phyloP scores from a whole-genome alignment of 2,797 vertebrate species.

The Micrastur ruficollis region DNA sequence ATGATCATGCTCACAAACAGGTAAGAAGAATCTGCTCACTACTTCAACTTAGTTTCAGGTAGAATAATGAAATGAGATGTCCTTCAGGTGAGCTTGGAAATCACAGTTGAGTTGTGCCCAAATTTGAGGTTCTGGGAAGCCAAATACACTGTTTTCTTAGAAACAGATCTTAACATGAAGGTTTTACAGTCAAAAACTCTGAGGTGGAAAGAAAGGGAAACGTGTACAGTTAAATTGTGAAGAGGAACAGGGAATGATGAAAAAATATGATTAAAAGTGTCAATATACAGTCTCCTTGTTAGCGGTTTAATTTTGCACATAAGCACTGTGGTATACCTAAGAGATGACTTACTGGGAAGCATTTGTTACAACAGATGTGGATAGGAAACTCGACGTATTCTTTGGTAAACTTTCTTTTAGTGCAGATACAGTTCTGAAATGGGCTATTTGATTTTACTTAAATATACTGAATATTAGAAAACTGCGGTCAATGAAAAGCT shows the following conservation, averaged over 20 bases:
- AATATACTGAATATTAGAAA: background rate
- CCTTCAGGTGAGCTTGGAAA: background rate
- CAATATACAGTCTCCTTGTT: background rate
- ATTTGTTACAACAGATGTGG: background rate
- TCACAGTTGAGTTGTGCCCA: background rate
- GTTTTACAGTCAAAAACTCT: background rate
- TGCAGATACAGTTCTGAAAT: background rate
- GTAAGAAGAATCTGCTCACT: conserved; percentile 69
- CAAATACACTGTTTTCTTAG: background rate
- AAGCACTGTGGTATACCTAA: background rate
- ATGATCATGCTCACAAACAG: conserved; percentile 98
- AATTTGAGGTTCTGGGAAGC: background rate
- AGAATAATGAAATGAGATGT: background rate
- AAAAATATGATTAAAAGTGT: background rate
- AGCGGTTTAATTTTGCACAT: background rate
- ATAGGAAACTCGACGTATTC: background rate
- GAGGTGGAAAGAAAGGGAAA: background rate
- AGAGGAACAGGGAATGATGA: background rate
- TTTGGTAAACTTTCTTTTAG: background rate
- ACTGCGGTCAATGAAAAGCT: background rate
- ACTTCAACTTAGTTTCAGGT: background rate
- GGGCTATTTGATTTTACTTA: background rate
- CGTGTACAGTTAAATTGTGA: background rate
- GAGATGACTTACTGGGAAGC: background rate
- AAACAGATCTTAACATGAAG: accelerated